Evolutionary conservation across 2,888 invertebrate genomes (phyloP).

Genomic region (Papilio elwesi): DNA sequence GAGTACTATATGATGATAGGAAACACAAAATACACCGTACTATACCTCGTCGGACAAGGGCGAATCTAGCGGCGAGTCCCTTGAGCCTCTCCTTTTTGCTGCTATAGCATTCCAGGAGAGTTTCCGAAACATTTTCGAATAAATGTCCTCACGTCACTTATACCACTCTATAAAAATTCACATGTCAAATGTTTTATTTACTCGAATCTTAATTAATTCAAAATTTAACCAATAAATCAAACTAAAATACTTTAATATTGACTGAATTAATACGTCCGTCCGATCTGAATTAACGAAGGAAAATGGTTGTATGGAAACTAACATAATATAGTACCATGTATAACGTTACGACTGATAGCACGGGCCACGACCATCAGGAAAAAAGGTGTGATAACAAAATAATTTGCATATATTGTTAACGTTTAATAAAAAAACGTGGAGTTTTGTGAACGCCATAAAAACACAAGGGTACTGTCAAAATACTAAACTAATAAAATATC

Average conservation of each 20-base stretch:
- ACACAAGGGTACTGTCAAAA: not conserved
- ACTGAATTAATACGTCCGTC: conserved; percentile 64
- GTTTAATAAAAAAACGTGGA: conserved; percentile 19
- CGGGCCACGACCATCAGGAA: conserved; percentile 65
- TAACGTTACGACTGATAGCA: conserved; percentile 63
- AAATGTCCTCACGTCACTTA: conserved; percentile 25
- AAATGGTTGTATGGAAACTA: conserved; percentile 72
- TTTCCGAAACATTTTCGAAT: conserved; percentile 45
- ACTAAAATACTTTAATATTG: conserved; percentile 43
- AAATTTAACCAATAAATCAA: conserved; percentile 23
- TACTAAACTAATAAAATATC: conserved; percentile 3
- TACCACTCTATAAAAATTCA: not conserved
- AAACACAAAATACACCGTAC: conserved; percentile 20
- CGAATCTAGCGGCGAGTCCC: conserved; percentile 54
- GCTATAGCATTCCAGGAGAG: conserved; percentile 38
- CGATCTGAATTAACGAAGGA: conserved; percentile 71
- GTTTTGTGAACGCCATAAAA: conserved; percentile 13
- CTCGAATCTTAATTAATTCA: conserved; percentile 24
- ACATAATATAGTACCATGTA: conserved; percentile 45
- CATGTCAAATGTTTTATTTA: conserved; percentile 18
- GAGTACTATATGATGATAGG: conserved; percentile 47
- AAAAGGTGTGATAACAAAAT: conserved; percentile 66
- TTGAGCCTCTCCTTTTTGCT: conserved; percentile 55
- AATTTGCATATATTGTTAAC: conserved; percentile 53
- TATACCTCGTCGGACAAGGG: conserved; percentile 58